Evolutionary conservation across 2,113 vertebrate species (phyloP).

Genomic region (Scatophagus argus): DNA sequence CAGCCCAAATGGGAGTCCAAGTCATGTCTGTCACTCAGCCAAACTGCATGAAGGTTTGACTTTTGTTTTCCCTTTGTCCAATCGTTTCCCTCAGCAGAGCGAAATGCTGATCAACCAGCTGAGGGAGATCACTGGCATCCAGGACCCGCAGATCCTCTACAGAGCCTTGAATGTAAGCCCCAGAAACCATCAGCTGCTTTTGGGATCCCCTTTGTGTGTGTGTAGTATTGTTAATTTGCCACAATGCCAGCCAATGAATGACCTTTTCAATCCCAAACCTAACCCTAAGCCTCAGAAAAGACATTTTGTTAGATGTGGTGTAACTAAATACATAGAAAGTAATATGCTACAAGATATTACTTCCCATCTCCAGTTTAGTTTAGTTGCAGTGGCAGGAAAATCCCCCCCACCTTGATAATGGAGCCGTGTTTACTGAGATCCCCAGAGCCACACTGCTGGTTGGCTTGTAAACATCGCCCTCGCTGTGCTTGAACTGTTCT

Average conservation of each 20-base stretch:
- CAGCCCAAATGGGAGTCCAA: not conserved
- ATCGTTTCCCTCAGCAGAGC: slow-evolving; percentile 77
- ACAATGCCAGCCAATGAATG: not conserved
- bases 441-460: not conserved
- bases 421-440: too few relatives aligned
- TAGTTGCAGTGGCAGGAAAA: too few relatives aligned
- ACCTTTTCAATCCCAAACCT: too few relatives aligned
- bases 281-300: too few relatives aligned
- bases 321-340: not conserved
- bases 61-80: slow-evolving; percentile 13
- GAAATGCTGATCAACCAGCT: slow-evolving; percentile 92
- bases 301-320: not conserved
- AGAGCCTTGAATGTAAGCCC: slow-evolving; percentile 89
- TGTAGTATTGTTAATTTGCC: not conserved
- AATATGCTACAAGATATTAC: not conserved
- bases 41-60: not conserved
- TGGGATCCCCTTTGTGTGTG: not conserved
- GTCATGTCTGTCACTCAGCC: not conserved
- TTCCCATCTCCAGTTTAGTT: too few relatives aligned
- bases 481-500: slow-evolving; percentile 7
- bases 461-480: not conserved
- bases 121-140: slow-evolving; percentile 95
- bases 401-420: too few relatives aligned
- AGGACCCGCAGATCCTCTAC: slow-evolving; percentile 88
- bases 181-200: not conserved